A percentile compares a stretch with the other conserved stretches of the same genome.
Conservation (phyloP, 2,888 invertebrate genomes). For the Stratiomys singularior region DNA sequence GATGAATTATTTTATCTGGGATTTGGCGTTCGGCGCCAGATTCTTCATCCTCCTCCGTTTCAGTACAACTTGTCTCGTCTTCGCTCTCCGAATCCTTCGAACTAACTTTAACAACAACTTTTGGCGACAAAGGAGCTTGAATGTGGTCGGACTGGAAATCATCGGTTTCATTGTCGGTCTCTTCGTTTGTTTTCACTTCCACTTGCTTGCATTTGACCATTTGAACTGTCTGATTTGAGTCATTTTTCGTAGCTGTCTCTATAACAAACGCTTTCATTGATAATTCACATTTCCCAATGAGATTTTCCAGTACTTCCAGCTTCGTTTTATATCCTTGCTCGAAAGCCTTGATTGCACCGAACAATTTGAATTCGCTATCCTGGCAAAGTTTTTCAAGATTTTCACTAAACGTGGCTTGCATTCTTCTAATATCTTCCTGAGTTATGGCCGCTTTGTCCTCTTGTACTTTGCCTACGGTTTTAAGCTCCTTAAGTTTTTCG, state of each 20-base stretch:
- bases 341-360: slow-evolving; percentile 48
- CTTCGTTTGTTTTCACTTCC: too few relatives aligned
- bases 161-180: too few relatives aligned
- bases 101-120: too few relatives aligned
- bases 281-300: slow-evolving; percentile 55
- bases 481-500: slow-evolving; percentile 4
- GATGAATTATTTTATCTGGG: too few relatives aligned
- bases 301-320: slow-evolving; percentile 33
- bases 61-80: slow-evolving; percentile 55
- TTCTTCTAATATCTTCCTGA: slow-evolving; percentile 39
- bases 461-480: neutral
- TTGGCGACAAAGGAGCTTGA: too few relatives aligned
- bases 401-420: slow-evolving; percentile 45
- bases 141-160: too few relatives aligned
- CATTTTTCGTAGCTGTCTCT: too few relatives aligned
- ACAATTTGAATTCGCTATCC: slow-evolving; percentile 48
- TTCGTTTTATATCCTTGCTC: slow-evolving; percentile 49
- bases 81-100: slow-evolving; percentile 54
- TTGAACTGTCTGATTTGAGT: too few relatives aligned
- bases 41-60: slow-evolving; percentile 52
- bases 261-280: slow-evolving; percentile 41
- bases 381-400: slow-evolving; percentile 43
- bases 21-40: too few relatives aligned
- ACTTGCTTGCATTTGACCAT: too few relatives aligned
- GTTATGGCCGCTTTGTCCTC: slow-evolving; percentile 5